These are phyloP conservation scores for Onchidella celtica DNA, from an alignment of 2,888 invertebrate genomes.

Conservation along the genomic window DNA sequence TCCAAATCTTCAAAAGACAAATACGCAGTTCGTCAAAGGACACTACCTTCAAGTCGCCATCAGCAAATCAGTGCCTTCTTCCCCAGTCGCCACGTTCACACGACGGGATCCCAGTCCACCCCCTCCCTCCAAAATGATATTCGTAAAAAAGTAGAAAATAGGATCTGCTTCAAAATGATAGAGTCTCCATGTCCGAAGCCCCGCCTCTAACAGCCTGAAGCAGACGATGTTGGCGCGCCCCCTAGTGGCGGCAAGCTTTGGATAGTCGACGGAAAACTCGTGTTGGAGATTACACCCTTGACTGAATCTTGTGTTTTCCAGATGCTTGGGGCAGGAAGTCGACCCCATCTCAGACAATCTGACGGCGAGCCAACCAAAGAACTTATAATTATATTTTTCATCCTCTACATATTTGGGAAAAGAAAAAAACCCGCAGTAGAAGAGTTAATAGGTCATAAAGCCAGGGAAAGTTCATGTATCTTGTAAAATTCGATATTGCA, in stretches of 20 bases:
- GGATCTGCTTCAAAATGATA: slow-evolving; percentile 14
- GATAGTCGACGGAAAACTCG: background rate
- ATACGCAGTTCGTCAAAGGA: slow-evolving; percentile 22
- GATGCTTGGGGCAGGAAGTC: too few species aligned
- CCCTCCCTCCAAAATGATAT: background rate
- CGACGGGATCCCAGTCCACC: background rate
- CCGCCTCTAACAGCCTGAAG: slow-evolving; percentile 30
- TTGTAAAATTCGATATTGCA: too few species aligned
- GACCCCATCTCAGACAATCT: too few species aligned
- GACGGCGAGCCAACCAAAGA: too few species aligned
- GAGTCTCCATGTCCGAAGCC: slow-evolving; percentile 39
- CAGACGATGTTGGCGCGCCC: slow-evolving; percentile 14
- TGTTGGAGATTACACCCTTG: background rate
- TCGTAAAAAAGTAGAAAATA: background rate
- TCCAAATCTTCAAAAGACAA: slow-evolving; percentile 29
- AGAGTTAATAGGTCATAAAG: too few species aligned
- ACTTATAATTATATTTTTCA: too few species aligned
- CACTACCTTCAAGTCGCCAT: background rate
- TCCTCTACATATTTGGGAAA: too few species aligned
- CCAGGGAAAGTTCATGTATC: too few species aligned
- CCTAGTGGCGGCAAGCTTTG: background rate
- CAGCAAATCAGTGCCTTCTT: slow-evolving; percentile 2
- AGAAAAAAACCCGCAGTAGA: too few species aligned
- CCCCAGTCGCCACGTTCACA: slow-evolving; percentile 10
- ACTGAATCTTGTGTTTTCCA: too few species aligned